Conservation (phyloP, 1,140 invertebrate species). For the Papilio dardanus region DNA sequence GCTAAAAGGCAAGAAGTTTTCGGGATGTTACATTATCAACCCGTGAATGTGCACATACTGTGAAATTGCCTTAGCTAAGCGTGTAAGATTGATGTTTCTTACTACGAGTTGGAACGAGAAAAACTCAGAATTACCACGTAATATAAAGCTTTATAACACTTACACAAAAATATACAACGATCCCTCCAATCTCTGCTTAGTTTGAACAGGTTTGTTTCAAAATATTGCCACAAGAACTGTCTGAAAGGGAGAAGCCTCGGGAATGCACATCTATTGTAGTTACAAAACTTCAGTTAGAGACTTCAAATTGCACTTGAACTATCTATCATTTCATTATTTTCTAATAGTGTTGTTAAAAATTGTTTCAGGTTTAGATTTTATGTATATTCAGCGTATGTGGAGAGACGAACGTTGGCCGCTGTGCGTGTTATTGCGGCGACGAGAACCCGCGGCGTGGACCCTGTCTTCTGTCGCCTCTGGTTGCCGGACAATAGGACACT, state of each 20-base stretch:
- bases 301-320: too few species aligned
- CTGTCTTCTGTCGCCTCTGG: constrained; percentile 94
- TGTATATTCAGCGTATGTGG: constrained; percentile 95
- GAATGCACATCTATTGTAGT: too few species aligned
- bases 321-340: not conserved
- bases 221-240: too few species aligned
- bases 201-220: too few species aligned
- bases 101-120: not conserved
- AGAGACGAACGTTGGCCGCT: constrained; percentile 87
- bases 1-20: not conserved
- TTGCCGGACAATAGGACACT: constrained; percentile 85
- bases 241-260: too few species aligned
- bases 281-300: too few species aligned
- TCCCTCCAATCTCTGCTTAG: too few species aligned
- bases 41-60: constrained; percentile 23
- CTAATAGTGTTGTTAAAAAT: constrained; percentile 34
- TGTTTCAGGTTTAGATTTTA: constrained; percentile 92
- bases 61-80: constrained; percentile 8
- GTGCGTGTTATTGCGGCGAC: constrained; percentile 93
- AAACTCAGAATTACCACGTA: not conserved
- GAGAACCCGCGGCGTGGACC: constrained; percentile 90
- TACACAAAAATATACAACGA: too few species aligned
- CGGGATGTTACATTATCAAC: not conserved
- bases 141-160: too few species aligned
- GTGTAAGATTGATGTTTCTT: constrained; percentile 5